Base-by-base conservation (phyloP, 2,797 vertebrate genomes). In the Crenichthys baileyi region DNA sequence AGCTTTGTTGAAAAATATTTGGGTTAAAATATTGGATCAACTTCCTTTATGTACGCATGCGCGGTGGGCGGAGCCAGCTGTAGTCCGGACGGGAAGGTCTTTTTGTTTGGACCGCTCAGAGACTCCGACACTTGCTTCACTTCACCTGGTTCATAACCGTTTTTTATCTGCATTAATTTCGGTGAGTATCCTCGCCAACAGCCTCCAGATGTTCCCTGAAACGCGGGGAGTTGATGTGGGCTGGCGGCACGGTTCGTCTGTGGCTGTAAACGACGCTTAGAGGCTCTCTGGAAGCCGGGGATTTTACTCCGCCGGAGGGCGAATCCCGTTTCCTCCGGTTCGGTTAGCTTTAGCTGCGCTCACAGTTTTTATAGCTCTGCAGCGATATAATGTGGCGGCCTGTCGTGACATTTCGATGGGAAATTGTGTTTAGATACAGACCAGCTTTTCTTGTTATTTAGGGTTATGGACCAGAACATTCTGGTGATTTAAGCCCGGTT, bases 141-240 rank as follows among this genome's bases (percentile, higher is more conserved):
- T 91, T 94, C 93, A 84, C 81, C 88, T 84, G 88, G 87, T 93
- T 91, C 76, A 90, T 82, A 90, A 93, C 93, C 93, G 92, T 93
- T 96, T 95, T 95, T 94, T 95, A 96, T 95, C 95, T 95, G 95
- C 93, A 95, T 94, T 96, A 76, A 95, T 95, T 95, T 96, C 95
- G 95, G 96, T 96, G 88, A 95, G 95, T 91, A 31, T 0, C 12
- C 0, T 0, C 0, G 0, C 24, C 18, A 46, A 0, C 0, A 4
- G 0, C 2, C 11, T 3, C 24, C 2, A 0, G 0, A 0, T 0
- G 0, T 31, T 0, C 0, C 0, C 0, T 1, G 0, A 0, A 26
- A 0, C 39, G 5, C 24, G 0, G 0, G 5, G 0, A 0, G 0
- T 0, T 0, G 0, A 0, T 0, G 2, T 0, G 12, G 26, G 0